Evolutionary conservation across 2,888 invertebrate species (phyloP).

Genomic region (Diadegma fenestrale): DNA sequence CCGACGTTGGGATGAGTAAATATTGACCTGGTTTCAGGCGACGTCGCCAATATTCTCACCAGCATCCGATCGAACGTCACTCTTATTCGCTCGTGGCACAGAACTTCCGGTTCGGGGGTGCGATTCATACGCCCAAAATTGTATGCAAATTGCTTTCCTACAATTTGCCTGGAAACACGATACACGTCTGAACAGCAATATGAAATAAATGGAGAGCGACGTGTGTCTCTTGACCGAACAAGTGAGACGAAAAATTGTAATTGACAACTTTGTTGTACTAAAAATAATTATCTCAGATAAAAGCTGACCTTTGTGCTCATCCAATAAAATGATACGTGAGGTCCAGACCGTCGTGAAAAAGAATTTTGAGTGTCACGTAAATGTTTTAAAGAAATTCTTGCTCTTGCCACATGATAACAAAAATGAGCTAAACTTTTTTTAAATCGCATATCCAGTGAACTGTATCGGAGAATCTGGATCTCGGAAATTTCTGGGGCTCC

Average conservation of each 20-base stretch:
- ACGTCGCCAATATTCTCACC: conserved; percentile 27
- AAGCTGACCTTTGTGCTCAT: neutral
- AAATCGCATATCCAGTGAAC: too few species aligned
- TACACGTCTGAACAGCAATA: neutral
- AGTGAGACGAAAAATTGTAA: neutral
- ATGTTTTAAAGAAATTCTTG: too few species aligned
- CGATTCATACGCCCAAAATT: conserved; percentile 51
- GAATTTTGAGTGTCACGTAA: too few species aligned
- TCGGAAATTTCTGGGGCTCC: too few species aligned
- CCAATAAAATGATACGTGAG: neutral
- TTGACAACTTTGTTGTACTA: neutral
- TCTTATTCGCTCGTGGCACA: conserved; percentile 39
- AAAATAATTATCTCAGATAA: neutral
- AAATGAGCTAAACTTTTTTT: too few species aligned
- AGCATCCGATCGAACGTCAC: conserved; percentile 52
- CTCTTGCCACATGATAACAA: too few species aligned
- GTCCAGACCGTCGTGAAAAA: too few species aligned
- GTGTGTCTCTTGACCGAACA: neutral
- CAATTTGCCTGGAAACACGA: conserved; percentile 20
- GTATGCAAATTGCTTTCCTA: conserved; percentile 35
- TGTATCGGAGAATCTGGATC: too few species aligned
- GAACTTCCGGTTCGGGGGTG: conserved; percentile 55
- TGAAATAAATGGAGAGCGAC: neutral
- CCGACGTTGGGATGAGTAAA: conserved; percentile 58
- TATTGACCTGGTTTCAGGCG: conserved; percentile 58